Base-by-base conservation (phyloP, 1,140 invertebrate genomes). In the Trachymyrmex septentrionalis region DNA sequence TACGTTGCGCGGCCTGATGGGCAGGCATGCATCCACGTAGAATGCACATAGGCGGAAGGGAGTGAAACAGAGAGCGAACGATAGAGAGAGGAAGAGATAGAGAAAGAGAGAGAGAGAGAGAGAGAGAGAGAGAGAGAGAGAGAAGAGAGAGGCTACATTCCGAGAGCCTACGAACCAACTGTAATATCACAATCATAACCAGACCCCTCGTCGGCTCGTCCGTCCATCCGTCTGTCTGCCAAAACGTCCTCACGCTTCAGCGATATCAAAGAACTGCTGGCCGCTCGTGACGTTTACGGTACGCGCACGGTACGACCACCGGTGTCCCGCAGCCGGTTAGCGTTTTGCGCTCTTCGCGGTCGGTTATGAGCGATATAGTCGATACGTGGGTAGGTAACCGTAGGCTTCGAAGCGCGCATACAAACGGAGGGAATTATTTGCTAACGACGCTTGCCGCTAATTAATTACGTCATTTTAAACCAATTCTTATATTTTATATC, bases 121-220 rank as follows among this genome's bases (percentile, higher is more conserved):
- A 66, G 67, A 61, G 50, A 30, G 30, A 30, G 53, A 75, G 30
- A 63, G 48, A 76, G 61, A 71, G 69, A 38, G 50, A 64, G 44
- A 86, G 72, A 84, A 77, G 48, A 48, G 80, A 66, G 67, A 61
- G 50, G 55, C 27, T 82, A 73, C n/a, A 94, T 94, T 94, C 93
- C 93, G 92, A 93, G 89, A 93, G 92, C 88, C 92, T 93, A 93
- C 91, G 91, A 87, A 88, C 92, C 92, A 91, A 93, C 93, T 87
- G 93, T 94, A 94, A 94, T 94, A 94, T 94, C 92, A 94, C 93
- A 94, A 94, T 94, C 93, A 94, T 94, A 94, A 94, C 93, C 93
- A 92, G 93, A 94, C 87, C 92, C 93, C 92, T 90, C 89, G 87
- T 78, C 72, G 82, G 90, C 87, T 77, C 87, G 87, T 90, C 85